Base-by-base conservation (phyloP, 2,797 vertebrate genomes). In the Karalla daura region DNA sequence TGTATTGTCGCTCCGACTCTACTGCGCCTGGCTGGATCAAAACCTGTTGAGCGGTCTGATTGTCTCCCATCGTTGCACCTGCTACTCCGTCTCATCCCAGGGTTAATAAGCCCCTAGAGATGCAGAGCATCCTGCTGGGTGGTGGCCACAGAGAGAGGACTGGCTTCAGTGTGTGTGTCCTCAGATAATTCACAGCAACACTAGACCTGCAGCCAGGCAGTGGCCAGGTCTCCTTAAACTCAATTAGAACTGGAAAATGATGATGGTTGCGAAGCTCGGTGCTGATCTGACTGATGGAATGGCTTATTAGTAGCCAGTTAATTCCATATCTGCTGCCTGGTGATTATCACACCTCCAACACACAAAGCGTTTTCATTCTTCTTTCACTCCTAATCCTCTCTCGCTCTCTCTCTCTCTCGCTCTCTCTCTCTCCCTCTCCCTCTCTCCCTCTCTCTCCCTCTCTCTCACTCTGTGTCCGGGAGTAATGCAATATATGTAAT, bases 21-120 rank as follows among this genome's bases (percentile, higher is more conserved):
- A 30, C 20, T 44, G 46, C 3, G n/a, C 44, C 37, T 39, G 27
- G 3, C 41, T 20, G 27, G 51, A 70, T 77, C 55, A 83, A 88
- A 84, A 93, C 92, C 89, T 93, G 92, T 94, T 93, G 93, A 91
- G 87, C 82, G 86, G n/a, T n/a, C n/a, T n/a, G n/a, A n/a, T n/a
- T n/a, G n/a, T n/a, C n/a, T n/a, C n/a, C n/a, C n/a, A n/a, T n/a
- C n/a, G n/a, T n/a, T n/a, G n/a, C n/a, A n/a, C n/a, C n/a, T n/a
- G n/a, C n/a, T n/a, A n/a, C n/a, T n/a, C n/a, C n/a, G n/a, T n/a
- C n/a, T n/a, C n/a, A n/a, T n/a, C n/a, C n/a, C n/a, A n/a, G n/a
- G n/a, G n/a, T n/a, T n/a, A n/a, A n/a, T n/a, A n/a, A n/a, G n/a
- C n/a, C n/a, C n/a, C n/a, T n/a, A n/a, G n/a, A n/a, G n/a, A n/a